Conservation (phyloP, 1,140 invertebrate genomes). For the Metaphire vulgaris region DNA sequence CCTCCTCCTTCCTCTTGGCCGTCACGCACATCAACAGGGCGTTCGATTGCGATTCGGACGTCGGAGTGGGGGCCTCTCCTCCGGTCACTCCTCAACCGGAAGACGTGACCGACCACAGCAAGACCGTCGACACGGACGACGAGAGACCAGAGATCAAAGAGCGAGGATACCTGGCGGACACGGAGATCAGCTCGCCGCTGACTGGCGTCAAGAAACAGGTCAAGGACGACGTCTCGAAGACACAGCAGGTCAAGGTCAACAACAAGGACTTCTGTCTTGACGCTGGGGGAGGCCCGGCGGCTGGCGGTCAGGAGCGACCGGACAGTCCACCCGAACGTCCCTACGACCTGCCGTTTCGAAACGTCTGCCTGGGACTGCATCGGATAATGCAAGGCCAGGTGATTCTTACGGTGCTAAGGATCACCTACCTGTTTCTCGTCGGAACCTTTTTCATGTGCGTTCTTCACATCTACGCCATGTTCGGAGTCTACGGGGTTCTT, state of each 20-base stretch:
- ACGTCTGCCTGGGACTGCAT: conserved; percentile 22
- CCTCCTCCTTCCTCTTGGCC: background rate
- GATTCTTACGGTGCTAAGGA: conserved; percentile 15
- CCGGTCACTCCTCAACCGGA: background rate
- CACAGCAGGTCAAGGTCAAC: background rate
- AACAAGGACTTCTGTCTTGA: background rate
- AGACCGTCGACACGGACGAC: background rate
- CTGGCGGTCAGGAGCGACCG: background rate
- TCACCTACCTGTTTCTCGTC: conserved; percentile 20
- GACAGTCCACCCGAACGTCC: conserved; percentile 19
- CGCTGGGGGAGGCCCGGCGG: background rate
- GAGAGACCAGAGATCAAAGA: background rate
- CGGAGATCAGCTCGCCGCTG: conserved; percentile 23
- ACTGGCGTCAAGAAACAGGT: background rate
- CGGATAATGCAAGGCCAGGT: conserved; percentile 27
- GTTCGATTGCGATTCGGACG: background rate
- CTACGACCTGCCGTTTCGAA: conserved; percentile 9
- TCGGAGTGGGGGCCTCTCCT: background rate
- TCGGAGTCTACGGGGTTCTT: conserved; percentile 30
- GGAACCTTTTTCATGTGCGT: conserved; percentile 23
- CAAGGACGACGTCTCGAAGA: background rate
- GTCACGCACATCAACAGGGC: background rate
- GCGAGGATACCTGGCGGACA: conserved; percentile 29
- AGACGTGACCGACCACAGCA: background rate
- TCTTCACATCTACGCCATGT: conserved; percentile 30